These are phyloP conservation scores for Plectropomus leopardus DNA, from an alignment of 2,113 vertebrate species.

Conservation along the genomic window DNA sequence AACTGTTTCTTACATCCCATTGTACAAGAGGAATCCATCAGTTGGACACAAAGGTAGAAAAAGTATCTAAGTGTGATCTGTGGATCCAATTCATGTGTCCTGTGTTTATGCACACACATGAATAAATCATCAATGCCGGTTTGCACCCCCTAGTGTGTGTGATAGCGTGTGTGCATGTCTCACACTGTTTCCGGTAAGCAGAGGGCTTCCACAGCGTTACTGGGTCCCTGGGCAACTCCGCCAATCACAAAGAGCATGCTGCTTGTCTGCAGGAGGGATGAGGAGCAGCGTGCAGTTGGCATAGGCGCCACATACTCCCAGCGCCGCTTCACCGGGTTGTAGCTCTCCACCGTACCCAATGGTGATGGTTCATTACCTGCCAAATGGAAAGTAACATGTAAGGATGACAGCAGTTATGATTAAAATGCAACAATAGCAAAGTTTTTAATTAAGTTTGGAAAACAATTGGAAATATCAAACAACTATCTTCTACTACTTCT, in stretches of 20 bases:
- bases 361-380: slow-evolving; percentile 95
- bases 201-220: slow-evolving; percentile 92
- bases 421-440: background rate
- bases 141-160: slow-evolving; percentile 26
- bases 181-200: slow-evolving; percentile 91
- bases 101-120: slow-evolving; percentile 37
- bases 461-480: background rate
- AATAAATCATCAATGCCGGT: slow-evolving; percentile 24
- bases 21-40: slow-evolving; percentile 32
- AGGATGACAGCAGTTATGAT: background rate
- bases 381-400: slow-evolving; percentile 21
- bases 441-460: background rate
- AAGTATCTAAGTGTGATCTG: slow-evolving; percentile 12
- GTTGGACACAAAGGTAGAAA: slow-evolving; percentile 28
- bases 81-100: slow-evolving; percentile 26
- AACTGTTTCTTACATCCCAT: slow-evolving; percentile 9
- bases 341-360: slow-evolving; percentile 92
- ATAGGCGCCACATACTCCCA: slow-evolving; percentile 92
- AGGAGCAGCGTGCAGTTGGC: slow-evolving; percentile 94
- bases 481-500: background rate
- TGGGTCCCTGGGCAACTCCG: slow-evolving; percentile 95
- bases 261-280: slow-evolving; percentile 86
- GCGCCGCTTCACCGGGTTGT: slow-evolving; percentile 90
- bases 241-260: slow-evolving; percentile 92
- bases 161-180: slow-evolving; percentile 58